Conservation (phyloP, 2,888 invertebrate species). For the Atherix ibis region DNA sequence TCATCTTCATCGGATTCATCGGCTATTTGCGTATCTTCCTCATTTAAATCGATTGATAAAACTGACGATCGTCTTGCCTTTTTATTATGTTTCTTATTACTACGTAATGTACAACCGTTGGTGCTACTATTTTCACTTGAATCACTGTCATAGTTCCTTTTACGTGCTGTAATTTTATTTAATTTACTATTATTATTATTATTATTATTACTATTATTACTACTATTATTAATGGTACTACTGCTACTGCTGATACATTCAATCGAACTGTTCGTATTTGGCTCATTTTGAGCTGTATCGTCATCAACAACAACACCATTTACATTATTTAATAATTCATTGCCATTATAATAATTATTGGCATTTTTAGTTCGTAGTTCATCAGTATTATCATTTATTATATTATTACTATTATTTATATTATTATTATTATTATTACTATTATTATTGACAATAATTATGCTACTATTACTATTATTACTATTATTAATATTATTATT, state of each 20-base stretch:
- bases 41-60: slow-evolving; percentile 17
- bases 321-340: slow-evolving; percentile 5
- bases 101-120: slow-evolving; percentile 11
- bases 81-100: slow-evolving; percentile 14
- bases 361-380: slow-evolving; percentile 10
- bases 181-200: slow-evolving; percentile 1
- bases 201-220: slow-evolving; percentile 7
- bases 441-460: no score
- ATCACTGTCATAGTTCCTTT: slow-evolving; percentile 24
- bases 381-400: slow-evolving; percentile 4
- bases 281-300: slow-evolving; percentile 6
- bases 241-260: slow-evolving; percentile 7
- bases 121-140: slow-evolving; percentile 14
- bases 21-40: slow-evolving; percentile 16
- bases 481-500: slow-evolving; percentile 4
- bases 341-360: slow-evolving; percentile 8
- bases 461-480: slow-evolving; percentile 8
- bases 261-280: slow-evolving; percentile 2
- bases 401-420: slow-evolving; percentile 2
- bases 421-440: slow-evolving; percentile 7
- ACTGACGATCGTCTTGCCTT: slow-evolving; percentile 16
- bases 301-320: slow-evolving; percentile 6
- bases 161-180: slow-evolving; percentile 4
- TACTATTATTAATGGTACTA: slow-evolving; percentile 8
- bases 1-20: slow-evolving; percentile 12